Base-by-base conservation (phyloP, 92 coral and sea anemone genomes). In the Metridium senile region DNA sequence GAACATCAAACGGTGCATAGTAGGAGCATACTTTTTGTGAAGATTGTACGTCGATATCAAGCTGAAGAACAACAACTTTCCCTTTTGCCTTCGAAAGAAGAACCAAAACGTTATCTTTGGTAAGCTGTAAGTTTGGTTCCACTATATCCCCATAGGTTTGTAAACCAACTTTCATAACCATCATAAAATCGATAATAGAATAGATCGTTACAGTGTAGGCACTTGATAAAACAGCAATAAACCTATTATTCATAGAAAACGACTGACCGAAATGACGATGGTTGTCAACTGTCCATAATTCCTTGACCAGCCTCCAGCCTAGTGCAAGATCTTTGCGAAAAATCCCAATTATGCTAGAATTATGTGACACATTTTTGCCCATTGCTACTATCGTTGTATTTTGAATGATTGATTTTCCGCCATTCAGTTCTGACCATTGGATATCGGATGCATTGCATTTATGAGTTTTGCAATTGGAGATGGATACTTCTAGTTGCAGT, bases 271-370 rank as follows among this genome's bases (percentile, higher is more conserved):
- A 91, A 43, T 34, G n/a, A 9, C 69, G 70, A 53, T 85, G 89
- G 3, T 64, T 69, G 11, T 86, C 87, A 21, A 79, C 34, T 45
- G 62, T 58, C 9, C 93, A 76, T 25, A 93, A 65, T 1, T 63
- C 66, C 27, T 75, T 82, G 0, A 21, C 59, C 47, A 93, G 80
- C 61, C 51, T 65, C 93, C 97, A 93, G 0, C 11, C 49, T 13
- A 84, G 49, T 39, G 49, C 86, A 53, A 71, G 29, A 9, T 34
- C 70, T 58, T 88, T 78, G 26, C 68, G 86, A 69, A 93, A 93
- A 43, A 90, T 62, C 46, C 84, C 93, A 75, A 93, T 91, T 54
- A 90, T 87, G 17, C 89, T 82, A 27, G 39, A 39, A 68, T 92
- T 87, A 27, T 82, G 54, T 13, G 83, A 25, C 9, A 72, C 47